Conservation (phyloP, 2,888 invertebrate genomes). For the Podabrus alpinus region DNA sequence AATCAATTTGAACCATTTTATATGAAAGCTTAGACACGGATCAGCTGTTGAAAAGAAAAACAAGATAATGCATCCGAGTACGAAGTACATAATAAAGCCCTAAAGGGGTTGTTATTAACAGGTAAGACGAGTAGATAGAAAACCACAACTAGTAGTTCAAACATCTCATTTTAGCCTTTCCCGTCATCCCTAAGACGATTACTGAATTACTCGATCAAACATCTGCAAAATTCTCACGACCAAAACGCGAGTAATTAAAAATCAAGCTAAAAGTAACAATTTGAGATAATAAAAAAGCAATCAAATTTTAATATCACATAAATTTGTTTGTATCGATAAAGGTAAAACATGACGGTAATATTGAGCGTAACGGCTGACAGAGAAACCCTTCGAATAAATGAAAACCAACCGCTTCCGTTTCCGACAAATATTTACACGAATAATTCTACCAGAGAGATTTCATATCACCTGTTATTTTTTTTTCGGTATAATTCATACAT, state of each 20-base stretch:
- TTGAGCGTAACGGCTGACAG: conserved; percentile 10
- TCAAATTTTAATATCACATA: background rate
- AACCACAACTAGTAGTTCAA: conserved; percentile 15
- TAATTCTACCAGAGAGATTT: conserved; percentile 13
- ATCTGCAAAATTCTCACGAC: background rate
- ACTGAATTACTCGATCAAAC: background rate
- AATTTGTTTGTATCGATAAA: background rate
- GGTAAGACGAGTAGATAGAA: conserved; percentile 12
- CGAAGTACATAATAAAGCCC: conserved; percentile 18
- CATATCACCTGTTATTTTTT: conserved; percentile 17
- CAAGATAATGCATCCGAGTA: conserved; percentile 18
- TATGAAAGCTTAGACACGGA: conserved; percentile 5
- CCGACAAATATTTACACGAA: conserved; percentile 23
- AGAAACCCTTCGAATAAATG: conserved; percentile 26
- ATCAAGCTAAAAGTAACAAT: background rate
- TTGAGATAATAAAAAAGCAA: background rate
- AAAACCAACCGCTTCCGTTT: conserved; percentile 24
- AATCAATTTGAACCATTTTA: background rate
- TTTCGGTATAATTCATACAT: background rate
- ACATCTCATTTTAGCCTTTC: background rate
- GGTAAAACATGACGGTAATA: conserved; percentile 5
- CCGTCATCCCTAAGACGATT: background rate
- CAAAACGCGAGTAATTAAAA: background rate
- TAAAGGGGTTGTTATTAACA: conserved; percentile 22
- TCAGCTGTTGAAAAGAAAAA: conserved; percentile 10